Percentiles rank a stretch among this genome's conserved stretches.
phyloP scores from a whole-genome alignment of 1,140 invertebrate species.

The Scaptodrosophila lebanonensis region DNA sequence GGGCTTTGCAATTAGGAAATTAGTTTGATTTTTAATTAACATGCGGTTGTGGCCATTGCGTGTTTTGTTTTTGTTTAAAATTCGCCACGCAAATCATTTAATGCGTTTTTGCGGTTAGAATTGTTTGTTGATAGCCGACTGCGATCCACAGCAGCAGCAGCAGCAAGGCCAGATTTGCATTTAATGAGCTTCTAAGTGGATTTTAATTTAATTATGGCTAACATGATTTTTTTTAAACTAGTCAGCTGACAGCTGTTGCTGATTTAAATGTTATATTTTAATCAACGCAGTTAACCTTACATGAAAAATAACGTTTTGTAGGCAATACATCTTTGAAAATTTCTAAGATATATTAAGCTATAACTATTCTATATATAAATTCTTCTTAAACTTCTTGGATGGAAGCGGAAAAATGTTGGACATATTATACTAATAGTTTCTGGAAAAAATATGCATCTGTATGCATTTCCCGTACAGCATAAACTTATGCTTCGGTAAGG shows the following conservation, averaged over 20 bases:
- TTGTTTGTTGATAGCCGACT: conserved; percentile 44
- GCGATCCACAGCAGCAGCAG: too few relatives aligned
- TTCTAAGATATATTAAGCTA: too few relatives aligned
- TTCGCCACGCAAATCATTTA: conserved; percentile 65
- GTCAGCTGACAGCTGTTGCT: background rate
- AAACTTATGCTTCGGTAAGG: too few relatives aligned
- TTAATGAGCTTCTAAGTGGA: conserved; percentile 72
- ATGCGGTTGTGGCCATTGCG: conserved; percentile 54
- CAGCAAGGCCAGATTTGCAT: conserved; percentile 58
- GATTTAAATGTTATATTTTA: conserved; percentile 36
- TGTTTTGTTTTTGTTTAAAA: conserved; percentile 49
- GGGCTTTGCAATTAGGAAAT: conserved; percentile 72
- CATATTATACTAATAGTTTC: too few relatives aligned
- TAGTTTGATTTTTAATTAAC: conserved; percentile 76
- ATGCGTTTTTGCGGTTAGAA: conserved; percentile 71
- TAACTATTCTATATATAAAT: too few relatives aligned
- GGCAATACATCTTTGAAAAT: too few relatives aligned
- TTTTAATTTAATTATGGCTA: conserved; percentile 69
- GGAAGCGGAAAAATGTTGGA: too few relatives aligned
- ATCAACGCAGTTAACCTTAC: conserved; percentile 19
- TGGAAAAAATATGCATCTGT: too few relatives aligned
- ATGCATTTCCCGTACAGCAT: too few relatives aligned
- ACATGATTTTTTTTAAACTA: conserved; percentile 15
- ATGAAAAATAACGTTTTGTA: too few relatives aligned
- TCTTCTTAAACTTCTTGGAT: too few relatives aligned